Evolutionary conservation across 1,140 invertebrate genomes (phyloP).

Genomic region (Philotrypesis tridentata): DNA sequence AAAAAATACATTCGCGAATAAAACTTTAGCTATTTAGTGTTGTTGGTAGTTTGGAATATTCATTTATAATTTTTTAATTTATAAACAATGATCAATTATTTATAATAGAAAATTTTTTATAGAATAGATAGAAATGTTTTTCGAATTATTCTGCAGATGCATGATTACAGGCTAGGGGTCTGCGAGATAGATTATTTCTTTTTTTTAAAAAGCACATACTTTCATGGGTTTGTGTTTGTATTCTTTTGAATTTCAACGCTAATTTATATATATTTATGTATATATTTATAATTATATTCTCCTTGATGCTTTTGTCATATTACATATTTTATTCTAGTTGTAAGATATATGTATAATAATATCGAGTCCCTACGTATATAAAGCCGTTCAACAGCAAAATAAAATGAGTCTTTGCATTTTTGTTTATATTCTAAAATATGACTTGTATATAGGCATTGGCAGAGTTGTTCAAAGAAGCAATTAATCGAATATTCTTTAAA

Average conservation of each 20-base stretch:
- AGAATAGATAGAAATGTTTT: slow-evolving; percentile 41
- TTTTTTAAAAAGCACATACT: slow-evolving; percentile 68
- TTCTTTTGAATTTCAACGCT: slow-evolving; percentile 63
- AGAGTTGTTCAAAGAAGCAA: slow-evolving; percentile 29
- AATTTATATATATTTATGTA: slow-evolving; percentile 63
- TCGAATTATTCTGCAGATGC: not conserved
- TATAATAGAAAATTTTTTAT: slow-evolving; percentile 36
- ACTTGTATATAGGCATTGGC: slow-evolving; percentile 27
- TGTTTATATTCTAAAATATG: not conserved
- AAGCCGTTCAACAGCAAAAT: slow-evolving; percentile 57
- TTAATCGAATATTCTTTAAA: slow-evolving; percentile 20
- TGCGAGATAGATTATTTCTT: slow-evolving; percentile 22
- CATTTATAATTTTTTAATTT: not conserved
- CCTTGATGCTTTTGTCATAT: slow-evolving; percentile 43
- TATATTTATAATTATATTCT: slow-evolving; percentile 57
- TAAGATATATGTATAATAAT: slow-evolving; percentile 19
- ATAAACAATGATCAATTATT: slow-evolving; percentile 27
- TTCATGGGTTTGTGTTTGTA: slow-evolving; percentile 72
- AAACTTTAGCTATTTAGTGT: not conserved
- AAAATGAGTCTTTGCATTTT: slow-evolving; percentile 19
- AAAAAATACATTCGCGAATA: slow-evolving; percentile 19
- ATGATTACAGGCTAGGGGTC: slow-evolving; percentile 29
- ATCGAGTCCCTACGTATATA: slow-evolving; percentile 18
- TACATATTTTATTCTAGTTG: slow-evolving; percentile 30
- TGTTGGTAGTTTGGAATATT: not conserved